Percentiles rank a stretch among this genome's conserved stretches.
Conservation (phyloP, 2,113 vertebrate species). For the Psilopogon haemacephalus region DNA sequence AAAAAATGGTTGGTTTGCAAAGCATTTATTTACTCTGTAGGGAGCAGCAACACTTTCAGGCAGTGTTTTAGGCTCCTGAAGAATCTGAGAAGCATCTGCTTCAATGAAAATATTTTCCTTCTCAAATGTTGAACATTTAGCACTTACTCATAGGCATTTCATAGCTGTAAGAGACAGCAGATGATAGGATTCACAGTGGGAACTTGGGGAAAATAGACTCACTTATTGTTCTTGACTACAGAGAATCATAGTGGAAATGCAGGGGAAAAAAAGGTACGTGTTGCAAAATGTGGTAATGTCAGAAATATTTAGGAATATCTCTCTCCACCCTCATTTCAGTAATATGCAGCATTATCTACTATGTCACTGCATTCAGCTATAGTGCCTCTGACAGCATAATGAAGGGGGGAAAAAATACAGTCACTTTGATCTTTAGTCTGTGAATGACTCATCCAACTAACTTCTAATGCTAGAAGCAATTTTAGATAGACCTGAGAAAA, state of each 20-base stretch:
- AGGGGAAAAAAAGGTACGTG: not conserved
- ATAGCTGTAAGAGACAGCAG: not conserved
- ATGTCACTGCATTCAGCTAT: not conserved
- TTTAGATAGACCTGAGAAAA: not conserved
- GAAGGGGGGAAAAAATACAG: not conserved
- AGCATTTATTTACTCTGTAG: not conserved
- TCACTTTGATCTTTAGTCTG: not conserved
- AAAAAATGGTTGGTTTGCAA: not conserved
- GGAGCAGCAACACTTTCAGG: not conserved
- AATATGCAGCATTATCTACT: not conserved
- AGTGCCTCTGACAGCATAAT: not conserved
- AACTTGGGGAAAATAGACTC: not conserved
- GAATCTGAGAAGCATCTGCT: not conserved
- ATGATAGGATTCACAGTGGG: not conserved
- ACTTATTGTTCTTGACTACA: not conserved
- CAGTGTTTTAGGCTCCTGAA: not conserved
- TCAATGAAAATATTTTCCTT: constrained; percentile 43
- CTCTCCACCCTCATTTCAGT: not conserved
- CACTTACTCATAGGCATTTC: constrained; percentile 5
- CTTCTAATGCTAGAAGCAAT: not conserved
- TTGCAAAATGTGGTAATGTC: not conserved
- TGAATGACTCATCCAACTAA: not conserved
- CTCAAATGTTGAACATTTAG: not conserved
- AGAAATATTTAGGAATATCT: not conserved
- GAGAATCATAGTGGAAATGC: not conserved